Percentiles rank a stretch among this genome's conserved stretches.
Evolutionary conservation across 2,888 invertebrate genomes (phyloP).

Genomic region (Phania funesta): DNA sequence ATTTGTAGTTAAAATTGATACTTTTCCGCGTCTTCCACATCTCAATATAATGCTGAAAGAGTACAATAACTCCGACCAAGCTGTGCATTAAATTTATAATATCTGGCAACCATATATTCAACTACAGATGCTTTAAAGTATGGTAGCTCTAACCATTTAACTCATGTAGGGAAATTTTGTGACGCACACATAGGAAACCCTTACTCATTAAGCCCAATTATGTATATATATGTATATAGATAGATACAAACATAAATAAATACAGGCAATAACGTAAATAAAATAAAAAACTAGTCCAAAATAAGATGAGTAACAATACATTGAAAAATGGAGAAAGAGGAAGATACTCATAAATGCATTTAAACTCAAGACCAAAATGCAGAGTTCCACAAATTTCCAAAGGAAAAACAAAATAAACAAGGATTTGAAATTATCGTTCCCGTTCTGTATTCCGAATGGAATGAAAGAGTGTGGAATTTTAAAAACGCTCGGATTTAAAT

Average conservation of each 20-base stretch:
- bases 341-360: constrained; percentile 27
- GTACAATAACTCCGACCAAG: not conserved
- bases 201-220: constrained; percentile 6
- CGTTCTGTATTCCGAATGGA: not conserved
- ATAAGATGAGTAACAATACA: constrained; percentile 30
- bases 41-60: not conserved
- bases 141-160: constrained; percentile 11
- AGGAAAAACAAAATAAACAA: not conserved
- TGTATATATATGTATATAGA: no score
- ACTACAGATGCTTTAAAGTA: not conserved
- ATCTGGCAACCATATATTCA: not conserved
- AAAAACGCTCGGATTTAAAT: no score
- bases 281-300: constrained; percentile 27
- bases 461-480: no score
- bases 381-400: constrained; percentile 30
- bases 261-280: not conserved
- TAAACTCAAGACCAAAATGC: not conserved
- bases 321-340: not conserved
- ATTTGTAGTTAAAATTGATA: no score
- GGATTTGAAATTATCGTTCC: not conserved
- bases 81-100: not conserved
- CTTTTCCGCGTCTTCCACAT: no score
- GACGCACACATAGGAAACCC: constrained; percentile 2
- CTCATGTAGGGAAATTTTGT: not conserved
- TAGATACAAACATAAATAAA: not conserved